phyloP scores from a whole-genome alignment of 2,113 vertebrate species.

The Cygnus atratus region DNA sequence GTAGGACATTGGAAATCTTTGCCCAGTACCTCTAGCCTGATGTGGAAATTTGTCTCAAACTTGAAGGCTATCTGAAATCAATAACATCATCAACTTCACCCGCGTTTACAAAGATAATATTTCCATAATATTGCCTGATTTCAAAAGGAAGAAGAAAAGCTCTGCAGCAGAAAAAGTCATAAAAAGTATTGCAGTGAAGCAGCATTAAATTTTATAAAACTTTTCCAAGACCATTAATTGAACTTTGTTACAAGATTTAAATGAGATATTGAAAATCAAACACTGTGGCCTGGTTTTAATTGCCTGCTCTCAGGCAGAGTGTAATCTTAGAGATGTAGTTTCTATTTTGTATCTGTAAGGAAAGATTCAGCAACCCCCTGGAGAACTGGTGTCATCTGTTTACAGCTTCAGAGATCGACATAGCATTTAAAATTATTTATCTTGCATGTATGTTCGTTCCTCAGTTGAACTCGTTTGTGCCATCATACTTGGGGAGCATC shows the following conservation, averaged over 20 bases:
- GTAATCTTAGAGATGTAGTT: not conserved
- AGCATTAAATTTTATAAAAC: not conserved
- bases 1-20: conserved; percentile 40
- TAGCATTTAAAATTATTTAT: not conserved
- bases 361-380: not conserved
- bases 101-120: conserved; percentile 38
- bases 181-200: not conserved
- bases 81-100: conserved; percentile 18
- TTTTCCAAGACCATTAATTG: conserved; percentile 33
- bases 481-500: not conserved
- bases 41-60: conserved; percentile 8
- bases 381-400: not conserved
- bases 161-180: not conserved
- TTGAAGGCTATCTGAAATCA: conserved; percentile 43
- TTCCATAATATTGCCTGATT: not conserved
- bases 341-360: not conserved
- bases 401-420: not conserved
- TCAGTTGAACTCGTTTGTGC: fast-evolving
- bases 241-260: conserved; percentile 30
- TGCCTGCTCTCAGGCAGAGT: not conserved
- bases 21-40: not conserved
- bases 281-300: not conserved
- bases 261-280: conserved; percentile 65
- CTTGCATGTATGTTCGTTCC: fast-evolving
- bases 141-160: conserved; percentile 8